A percentile compares a stretch with the other conserved stretches of the same genome.
These are phyloP conservation scores for Charaxes varanes DNA, from an alignment of 1,140 invertebrate species.

Conservation along the genomic window DNA sequence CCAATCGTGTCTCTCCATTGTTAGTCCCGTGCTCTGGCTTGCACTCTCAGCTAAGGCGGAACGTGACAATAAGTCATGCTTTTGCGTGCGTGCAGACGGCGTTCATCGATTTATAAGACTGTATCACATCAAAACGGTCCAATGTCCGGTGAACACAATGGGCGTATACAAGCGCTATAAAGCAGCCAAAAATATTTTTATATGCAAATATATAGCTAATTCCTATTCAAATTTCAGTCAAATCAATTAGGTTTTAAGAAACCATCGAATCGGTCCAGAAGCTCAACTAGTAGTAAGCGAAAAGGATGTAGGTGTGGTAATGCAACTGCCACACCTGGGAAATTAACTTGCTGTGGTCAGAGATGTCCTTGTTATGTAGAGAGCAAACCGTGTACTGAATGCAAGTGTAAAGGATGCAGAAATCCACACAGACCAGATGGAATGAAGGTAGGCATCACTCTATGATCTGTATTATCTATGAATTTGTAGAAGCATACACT, in stretches of 20 bases:
- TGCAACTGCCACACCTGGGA: slow-evolving; percentile 89
- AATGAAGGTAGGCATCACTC: slow-evolving; percentile 85
- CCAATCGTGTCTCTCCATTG: too few species aligned
- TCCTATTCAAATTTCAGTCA: slow-evolving; percentile 38
- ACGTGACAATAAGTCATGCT: too few species aligned
- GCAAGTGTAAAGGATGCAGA: slow-evolving; percentile 91
- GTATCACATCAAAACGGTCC: too few species aligned
- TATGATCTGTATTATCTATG: too few species aligned
- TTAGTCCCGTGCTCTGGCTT: too few species aligned
- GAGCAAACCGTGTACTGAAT: slow-evolving; percentile 89
- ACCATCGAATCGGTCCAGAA: slow-evolving; percentile 65
- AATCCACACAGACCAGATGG: slow-evolving; percentile 90
- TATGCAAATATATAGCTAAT: slow-evolving; percentile 1
- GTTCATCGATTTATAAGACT: too few species aligned
- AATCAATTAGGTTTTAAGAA: slow-evolving; percentile 71
- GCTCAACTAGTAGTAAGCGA: slow-evolving; percentile 71
- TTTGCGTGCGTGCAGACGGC: too few species aligned
- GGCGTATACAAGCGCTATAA: too few species aligned
- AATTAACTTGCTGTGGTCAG: slow-evolving; percentile 93
- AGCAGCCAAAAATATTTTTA: not conserved
- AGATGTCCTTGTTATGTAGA: slow-evolving; percentile 94
- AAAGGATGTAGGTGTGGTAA: slow-evolving; percentile 94
- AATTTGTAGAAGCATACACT: too few species aligned
- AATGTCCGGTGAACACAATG: too few species aligned
- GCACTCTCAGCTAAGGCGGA: too few species aligned